phyloP scores from a whole-genome alignment of 2,113 vertebrate species.

The Varanus salvator region DNA sequence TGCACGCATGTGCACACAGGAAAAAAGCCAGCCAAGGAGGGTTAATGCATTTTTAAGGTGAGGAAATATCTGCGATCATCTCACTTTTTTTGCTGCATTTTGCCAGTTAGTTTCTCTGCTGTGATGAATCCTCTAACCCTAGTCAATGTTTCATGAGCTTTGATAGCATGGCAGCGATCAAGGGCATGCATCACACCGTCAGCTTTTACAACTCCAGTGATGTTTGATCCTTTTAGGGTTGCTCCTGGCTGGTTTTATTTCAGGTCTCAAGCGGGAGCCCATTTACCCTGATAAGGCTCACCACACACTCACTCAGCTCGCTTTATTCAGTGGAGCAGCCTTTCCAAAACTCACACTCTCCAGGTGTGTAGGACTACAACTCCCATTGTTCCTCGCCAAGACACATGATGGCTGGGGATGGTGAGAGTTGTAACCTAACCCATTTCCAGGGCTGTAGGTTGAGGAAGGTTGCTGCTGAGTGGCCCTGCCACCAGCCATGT shows the following conservation, averaged over 20 bases:
- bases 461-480: not conserved
- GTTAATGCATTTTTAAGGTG: not conserved
- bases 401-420: not conserved
- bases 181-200: not conserved
- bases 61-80: not conserved
- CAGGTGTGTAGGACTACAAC: not conserved
- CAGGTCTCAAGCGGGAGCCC: not conserved
- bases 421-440: not conserved
- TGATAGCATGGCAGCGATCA: constrained; percentile 5
- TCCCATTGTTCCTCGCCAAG: not conserved
- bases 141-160: constrained; percentile 25
- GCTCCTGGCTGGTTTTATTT: not conserved
- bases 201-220: not conserved
- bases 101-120: not conserved
- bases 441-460: not conserved
- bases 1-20: too few species aligned
- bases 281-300: not conserved
- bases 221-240: constrained; percentile 20
- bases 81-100: not conserved
- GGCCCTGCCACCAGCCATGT: not conserved
- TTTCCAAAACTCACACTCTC: not conserved
- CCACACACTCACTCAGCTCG: not conserved
- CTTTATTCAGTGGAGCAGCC: not conserved
- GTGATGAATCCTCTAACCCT: not conserved
- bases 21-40: not conserved